Percentiles rank a stretch among this genome's conserved stretches.
Evolutionary conservation across 2,888 invertebrate species (phyloP).

Genomic region (Chaetogeoica ovagalla): DNA sequence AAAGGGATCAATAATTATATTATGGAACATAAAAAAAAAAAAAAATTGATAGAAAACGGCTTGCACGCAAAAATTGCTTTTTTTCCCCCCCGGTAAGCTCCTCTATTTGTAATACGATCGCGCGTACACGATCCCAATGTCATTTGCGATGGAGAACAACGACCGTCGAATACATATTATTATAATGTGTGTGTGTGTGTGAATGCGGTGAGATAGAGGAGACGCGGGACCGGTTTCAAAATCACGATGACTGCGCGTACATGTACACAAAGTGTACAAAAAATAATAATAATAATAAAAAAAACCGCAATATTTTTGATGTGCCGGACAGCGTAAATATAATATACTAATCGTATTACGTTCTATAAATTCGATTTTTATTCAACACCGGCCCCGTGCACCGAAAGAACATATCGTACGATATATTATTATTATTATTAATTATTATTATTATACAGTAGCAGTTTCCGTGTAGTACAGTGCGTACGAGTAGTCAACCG

Average conservation of each 20-base stretch:
- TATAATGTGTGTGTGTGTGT: background rate
- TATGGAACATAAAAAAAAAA: too few relatives aligned
- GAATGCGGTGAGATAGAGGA: background rate
- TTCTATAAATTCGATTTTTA: conserved; percentile 10
- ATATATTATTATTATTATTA: too few relatives aligned
- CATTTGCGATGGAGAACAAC: conserved; percentile 1
- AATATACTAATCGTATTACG: background rate
- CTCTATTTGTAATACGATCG: background rate
- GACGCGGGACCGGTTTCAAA: conserved; percentile 11
- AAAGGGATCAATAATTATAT: background rate
- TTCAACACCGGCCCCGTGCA: background rate
- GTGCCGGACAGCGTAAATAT: background rate
- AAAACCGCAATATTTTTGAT: background rate
- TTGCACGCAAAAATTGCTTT: too few relatives aligned
- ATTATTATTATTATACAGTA: too few relatives aligned
- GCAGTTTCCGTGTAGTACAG: background rate
- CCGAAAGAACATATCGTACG: background rate
- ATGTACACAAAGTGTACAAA: background rate
- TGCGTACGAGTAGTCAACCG: too few relatives aligned
- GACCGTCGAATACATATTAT: background rate
- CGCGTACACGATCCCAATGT: conserved; percentile 14
- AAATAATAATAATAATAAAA: background rate
- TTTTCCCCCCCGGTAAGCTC: too few relatives aligned
- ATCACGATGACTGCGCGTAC: conserved; percentile 12
- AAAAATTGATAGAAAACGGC: too few relatives aligned